Percentiles rank a stretch among this genome's conserved stretches.
Evolutionary conservation across 2,797 vertebrate species (phyloP).

Genomic region (Pipistrellus kuhlii): DNA sequence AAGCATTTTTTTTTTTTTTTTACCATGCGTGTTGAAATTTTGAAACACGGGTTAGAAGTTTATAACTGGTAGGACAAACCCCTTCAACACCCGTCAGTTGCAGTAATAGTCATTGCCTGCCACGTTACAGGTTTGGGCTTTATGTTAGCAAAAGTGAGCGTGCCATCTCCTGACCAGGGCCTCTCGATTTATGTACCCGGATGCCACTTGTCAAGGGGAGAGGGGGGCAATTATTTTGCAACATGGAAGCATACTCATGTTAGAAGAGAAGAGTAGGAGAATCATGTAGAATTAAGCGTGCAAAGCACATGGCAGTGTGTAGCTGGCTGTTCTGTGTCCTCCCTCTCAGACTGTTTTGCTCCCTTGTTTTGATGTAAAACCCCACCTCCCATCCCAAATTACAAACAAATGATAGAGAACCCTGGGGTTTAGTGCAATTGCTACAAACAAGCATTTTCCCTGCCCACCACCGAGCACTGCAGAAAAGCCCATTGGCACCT

Average conservation of each 20-base stretch:
- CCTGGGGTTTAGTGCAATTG: neutral
- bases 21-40: conserved; percentile 39
- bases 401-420: conserved; percentile 13
- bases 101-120: conserved; percentile 62
- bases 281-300: conserved; percentile 64
- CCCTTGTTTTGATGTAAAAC: conserved; percentile 43
- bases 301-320: conserved; percentile 2
- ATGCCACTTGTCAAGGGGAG: conserved; percentile 39
- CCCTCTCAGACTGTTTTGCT: neutral
- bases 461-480: neutral
- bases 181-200: conserved; percentile 46
- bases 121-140: conserved; percentile 31
- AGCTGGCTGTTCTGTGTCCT: conserved; percentile 45
- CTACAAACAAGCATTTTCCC: neutral
- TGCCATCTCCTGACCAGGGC: conserved; percentile 55
- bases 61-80: neutral
- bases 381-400: neutral
- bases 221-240: conserved; percentile 53
- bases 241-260: conserved; percentile 66
- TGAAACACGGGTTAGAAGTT: conserved; percentile 32
- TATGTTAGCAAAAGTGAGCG: neutral
- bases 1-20: conserved; percentile 74
- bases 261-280: conserved; percentile 76
- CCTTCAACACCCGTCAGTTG: conserved; percentile 70
- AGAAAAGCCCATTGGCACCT: neutral